Evolutionary conservation across 2,797 vertebrate species (phyloP).

Genomic region (Agapornis canus): DNA sequence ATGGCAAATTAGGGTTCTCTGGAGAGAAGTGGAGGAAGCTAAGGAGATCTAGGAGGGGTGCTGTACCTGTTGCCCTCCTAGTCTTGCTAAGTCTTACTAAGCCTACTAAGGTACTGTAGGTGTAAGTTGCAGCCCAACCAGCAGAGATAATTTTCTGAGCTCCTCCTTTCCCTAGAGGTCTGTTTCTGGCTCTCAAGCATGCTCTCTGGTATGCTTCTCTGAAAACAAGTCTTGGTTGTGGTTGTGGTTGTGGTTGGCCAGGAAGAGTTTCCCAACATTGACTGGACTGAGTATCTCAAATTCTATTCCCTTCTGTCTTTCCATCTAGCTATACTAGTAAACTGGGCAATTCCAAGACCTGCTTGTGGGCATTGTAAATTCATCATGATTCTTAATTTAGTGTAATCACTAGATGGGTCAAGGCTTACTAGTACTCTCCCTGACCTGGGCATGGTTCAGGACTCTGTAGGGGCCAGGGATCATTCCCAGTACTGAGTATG

Average conservation of each 20-base stretch:
- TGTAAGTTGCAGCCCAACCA: not conserved
- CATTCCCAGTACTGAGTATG: rapidly evolving
- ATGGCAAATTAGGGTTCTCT: not conserved
- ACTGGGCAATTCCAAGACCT: not conserved
- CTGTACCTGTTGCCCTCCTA: not conserved
- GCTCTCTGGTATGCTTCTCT: not conserved
- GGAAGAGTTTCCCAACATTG: not conserved
- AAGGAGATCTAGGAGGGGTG: not conserved
- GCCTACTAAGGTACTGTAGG: not conserved
- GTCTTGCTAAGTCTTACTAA: not conserved
- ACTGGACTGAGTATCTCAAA: not conserved
- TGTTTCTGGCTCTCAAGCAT: not conserved
- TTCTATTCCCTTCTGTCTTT: not conserved
- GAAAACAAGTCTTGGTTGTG: not conserved
- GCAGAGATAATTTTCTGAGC: not conserved
- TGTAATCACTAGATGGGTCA: not conserved
- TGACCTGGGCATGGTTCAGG: not conserved
- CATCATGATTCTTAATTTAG: not conserved
- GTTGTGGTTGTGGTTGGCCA: not conserved
- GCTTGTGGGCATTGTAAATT: not conserved
- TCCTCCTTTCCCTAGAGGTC: not conserved
- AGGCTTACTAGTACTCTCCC: not conserved
- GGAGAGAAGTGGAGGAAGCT: not conserved
- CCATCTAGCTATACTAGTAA: not conserved
- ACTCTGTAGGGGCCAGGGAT: not conserved